Evolutionary conservation across 2,113 vertebrate genomes (phyloP).

Genomic region (Microcebus murinus): DNA sequence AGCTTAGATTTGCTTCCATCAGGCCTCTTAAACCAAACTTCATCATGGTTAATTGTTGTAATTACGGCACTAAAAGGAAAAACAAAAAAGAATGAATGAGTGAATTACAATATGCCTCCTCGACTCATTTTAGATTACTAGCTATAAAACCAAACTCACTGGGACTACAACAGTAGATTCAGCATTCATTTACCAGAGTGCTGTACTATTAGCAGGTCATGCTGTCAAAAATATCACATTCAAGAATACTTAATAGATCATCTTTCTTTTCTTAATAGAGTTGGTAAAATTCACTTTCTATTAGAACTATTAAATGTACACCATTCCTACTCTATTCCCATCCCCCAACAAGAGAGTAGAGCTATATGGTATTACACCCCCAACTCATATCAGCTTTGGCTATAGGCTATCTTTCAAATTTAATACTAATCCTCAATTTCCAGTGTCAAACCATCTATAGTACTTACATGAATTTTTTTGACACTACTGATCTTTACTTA

Average conservation of each 20-base stretch:
- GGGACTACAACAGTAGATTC: slow-evolving; percentile 55
- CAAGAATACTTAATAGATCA: not conserved
- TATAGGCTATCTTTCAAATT: not conserved
- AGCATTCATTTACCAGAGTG: not conserved
- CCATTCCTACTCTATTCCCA: not conserved
- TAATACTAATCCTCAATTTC: not conserved
- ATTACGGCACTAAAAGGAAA: slow-evolving; percentile 92
- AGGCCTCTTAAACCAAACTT: slow-evolving; percentile 98
- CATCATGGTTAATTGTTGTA: slow-evolving; percentile 97
- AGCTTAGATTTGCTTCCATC: slow-evolving; percentile 99
- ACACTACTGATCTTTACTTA: not conserved
- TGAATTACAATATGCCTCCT: slow-evolving; percentile 49
- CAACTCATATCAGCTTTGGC: not conserved
- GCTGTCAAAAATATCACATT: not conserved
- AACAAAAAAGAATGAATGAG: slow-evolving; percentile 57
- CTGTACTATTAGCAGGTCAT: not conserved
- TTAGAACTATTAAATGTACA: not conserved
- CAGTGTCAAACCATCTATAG: not conserved
- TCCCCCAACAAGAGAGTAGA: not conserved
- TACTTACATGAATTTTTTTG: not conserved
- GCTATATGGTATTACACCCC: not conserved
- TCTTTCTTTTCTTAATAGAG: not conserved
- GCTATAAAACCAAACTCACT: slow-evolving; percentile 44
- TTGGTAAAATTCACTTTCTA: not conserved
- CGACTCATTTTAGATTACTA: slow-evolving; percentile 46